A percentile compares a stretch with the other conserved stretches of the same genome.
Evolutionary conservation across 2,113 vertebrate genomes (phyloP).

Genomic region (Polypterus bichir): DNA sequence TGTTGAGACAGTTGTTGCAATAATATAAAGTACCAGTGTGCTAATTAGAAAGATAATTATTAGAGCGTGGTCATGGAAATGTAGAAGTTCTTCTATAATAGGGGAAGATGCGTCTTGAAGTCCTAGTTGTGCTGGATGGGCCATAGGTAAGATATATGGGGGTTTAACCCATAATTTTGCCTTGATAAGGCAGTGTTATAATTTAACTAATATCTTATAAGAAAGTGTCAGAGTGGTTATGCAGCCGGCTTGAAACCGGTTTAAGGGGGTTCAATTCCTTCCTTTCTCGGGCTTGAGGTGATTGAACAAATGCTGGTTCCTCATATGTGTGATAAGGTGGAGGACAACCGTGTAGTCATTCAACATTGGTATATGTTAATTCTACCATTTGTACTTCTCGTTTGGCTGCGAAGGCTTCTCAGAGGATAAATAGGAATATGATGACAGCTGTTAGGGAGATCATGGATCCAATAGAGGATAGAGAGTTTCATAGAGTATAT

Average conservation of each 20-base stretch:
- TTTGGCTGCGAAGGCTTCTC: constrained; percentile 26
- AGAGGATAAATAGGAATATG: constrained; percentile 25
- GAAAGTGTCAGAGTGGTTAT: constrained; percentile 21
- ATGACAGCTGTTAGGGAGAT: constrained; percentile 16
- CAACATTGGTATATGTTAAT: constrained; percentile 9
- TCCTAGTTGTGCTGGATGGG: constrained; percentile 25
- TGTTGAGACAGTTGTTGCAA: constrained; percentile 14
- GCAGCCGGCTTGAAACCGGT: constrained; percentile 29
- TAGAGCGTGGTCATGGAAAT: constrained; percentile 26
- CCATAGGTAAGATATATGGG: constrained; percentile 22
- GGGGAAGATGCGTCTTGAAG: constrained; percentile 29
- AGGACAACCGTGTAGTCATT: constrained; percentile 26
- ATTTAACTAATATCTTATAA: constrained; percentile 29
- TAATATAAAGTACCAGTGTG: constrained; percentile 21
- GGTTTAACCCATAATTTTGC: constrained; percentile 14
- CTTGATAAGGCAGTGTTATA: constrained; percentile 25
- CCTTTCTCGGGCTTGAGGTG: constrained; percentile 19
- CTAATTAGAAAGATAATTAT: constrained; percentile 25
- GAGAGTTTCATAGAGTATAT: constrained; percentile 18
- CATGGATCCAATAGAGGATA: constrained; percentile 19
- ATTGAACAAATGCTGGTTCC: constrained; percentile 19
- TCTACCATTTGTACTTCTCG: constrained; percentile 16
- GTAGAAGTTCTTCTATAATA: constrained; percentile 27
- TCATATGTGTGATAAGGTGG: constrained; percentile 26
- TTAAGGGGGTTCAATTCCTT: constrained; percentile 30